Evolutionary conservation across 2,888 invertebrate species (phyloP), one percentile per base, ranked within the genome.

Genomic region (Trichacis sp.): DNA sequence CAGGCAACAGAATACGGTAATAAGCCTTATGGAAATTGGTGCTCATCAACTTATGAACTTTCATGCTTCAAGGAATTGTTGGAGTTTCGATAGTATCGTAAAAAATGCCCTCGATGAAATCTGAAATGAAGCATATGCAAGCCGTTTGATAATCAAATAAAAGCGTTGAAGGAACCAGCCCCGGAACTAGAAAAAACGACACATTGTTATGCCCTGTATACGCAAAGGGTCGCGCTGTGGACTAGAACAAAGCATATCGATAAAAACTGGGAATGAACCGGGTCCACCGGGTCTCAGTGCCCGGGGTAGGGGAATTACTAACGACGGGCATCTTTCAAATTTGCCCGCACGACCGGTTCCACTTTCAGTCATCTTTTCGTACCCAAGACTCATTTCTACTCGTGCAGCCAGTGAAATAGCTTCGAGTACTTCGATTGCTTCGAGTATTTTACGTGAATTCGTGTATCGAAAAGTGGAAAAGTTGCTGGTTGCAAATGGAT

Each of bases 181-280:
- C 72, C 72, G 70, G 77, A 76, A 77, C 68, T 69, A 71, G 77
- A 80, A 82, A 82, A 82, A 82, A 82, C 78, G 79, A 77, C 79
- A 78, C 82, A 80, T 80, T 81, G 82, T 82, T 73, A 78, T 78
- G 74, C 61, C 74, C 72, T 68, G 75, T 76, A 77, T 76, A 73
- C 70, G 66, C 57, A 73, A 73, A 73, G 77, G 78, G 77, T 73
- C 73, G 68, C 68, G 64, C 73, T 58, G 73, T 69, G 76, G 74
- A 74, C 79, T 82, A 82, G 82, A 82, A 82, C 82, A 82, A 82
- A 81, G 79, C 58, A 51, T 49, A 19, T 65, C 75, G 79, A 80
- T 80, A 82, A 81, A 82, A 82, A 81, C 75, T 80, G 77, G 77
- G 77, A 75, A 75, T 71, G 76, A 74, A 78, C 72, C 70, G 71